Evolutionary conservation across 2,113 vertebrate species (phyloP).

Genomic region (Zosterops japonicus): DNA sequence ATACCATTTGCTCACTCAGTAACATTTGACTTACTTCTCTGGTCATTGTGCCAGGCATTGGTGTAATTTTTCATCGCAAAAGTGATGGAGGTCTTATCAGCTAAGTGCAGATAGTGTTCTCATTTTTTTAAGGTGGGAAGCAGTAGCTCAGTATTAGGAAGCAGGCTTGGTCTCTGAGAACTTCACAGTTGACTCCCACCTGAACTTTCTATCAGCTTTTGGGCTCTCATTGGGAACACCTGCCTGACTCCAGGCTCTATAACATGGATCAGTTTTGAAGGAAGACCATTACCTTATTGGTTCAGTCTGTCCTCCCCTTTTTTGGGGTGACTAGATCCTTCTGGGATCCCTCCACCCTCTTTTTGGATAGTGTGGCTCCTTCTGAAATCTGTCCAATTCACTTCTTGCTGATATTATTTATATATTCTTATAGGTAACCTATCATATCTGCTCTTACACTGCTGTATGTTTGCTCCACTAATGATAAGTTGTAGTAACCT

Average conservation of each 20-base stretch:
- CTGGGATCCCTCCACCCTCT: background rate
- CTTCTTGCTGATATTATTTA: fast-evolving
- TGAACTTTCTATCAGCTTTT: background rate
- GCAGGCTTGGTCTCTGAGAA: background rate
- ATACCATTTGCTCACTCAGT: background rate
- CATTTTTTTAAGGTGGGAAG: background rate
- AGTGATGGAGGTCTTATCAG: background rate
- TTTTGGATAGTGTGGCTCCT: background rate
- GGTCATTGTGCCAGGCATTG: background rate
- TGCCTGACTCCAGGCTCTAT: background rate
- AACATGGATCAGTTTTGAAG: background rate
- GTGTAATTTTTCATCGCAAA: background rate
- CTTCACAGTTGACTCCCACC: background rate
- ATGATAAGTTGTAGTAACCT: background rate
- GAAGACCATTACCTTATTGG: background rate
- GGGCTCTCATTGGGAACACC: background rate
- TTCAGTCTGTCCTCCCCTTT: background rate
- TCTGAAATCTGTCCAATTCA: background rate
- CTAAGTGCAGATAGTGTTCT: background rate
- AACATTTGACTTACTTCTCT: background rate
- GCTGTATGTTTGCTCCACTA: background rate
- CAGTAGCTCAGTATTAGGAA: background rate
- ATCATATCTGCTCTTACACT: background rate
- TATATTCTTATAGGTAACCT: background rate
- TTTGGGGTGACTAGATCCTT: background rate